A percentile compares a stretch with the other conserved stretches of the same genome.
phyloP scores from a whole-genome alignment of 2,888 invertebrate genomes.

The Sarcophaga rosellei region DNA sequence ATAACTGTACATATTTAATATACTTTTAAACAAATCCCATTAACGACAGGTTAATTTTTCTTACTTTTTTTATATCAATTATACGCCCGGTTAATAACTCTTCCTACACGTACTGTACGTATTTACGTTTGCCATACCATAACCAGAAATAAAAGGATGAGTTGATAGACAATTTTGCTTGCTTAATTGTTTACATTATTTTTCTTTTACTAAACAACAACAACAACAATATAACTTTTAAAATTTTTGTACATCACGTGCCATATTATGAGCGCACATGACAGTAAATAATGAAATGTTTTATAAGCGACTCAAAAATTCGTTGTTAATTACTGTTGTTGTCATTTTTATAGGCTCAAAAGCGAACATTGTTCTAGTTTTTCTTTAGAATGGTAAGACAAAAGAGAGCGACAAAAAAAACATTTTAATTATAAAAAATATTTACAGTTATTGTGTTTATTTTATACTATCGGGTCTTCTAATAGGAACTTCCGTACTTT shows the following conservation, averaged over 20 bases:
- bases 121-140: not conserved
- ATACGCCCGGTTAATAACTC: too few species aligned
- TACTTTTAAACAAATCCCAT: too few species aligned
- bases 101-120: too few species aligned
- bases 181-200: not conserved
- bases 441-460: constrained; percentile 26
- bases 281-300: constrained; percentile 2
- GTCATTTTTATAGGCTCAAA: constrained; percentile 10
- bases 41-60: too few species aligned
- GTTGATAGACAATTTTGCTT: not conserved
- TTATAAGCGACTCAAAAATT: constrained; percentile 4
- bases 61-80: too few species aligned
- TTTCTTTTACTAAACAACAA: too few species aligned
- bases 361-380: constrained; percentile 41
- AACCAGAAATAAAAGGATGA: not conserved
- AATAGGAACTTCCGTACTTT: too few species aligned
- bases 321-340: not conserved
- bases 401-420: not conserved
- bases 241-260: constrained; percentile 29
- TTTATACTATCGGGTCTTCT: too few species aligned
- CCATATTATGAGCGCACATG: constrained; percentile 13
- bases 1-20: too few species aligned
- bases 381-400: constrained; percentile 2
- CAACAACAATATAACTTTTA: not conserved
- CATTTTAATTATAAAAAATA: constrained; percentile 15